Base-by-base conservation (phyloP, 2,888 invertebrate genomes). In the Axea sp. region DNA sequence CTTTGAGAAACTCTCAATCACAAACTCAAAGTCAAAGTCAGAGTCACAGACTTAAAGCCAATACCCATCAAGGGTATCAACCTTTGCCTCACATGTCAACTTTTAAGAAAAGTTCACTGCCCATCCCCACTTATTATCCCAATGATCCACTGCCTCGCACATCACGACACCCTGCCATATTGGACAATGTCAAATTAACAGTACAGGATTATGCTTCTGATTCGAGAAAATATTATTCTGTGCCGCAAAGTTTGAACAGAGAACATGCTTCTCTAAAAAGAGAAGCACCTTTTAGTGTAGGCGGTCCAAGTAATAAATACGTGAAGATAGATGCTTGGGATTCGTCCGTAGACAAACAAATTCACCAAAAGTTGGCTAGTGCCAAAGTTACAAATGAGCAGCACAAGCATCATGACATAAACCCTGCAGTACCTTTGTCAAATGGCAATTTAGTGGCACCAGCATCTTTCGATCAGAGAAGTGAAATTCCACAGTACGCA, bases 311-410 rank as follows among this genome's bases (percentile, higher is more conserved):
- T 4, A 87, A 83, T 64, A 91, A 91, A 81, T 86, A 90, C 22
- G 86, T 89, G 0, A 89, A 89, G 76, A 82, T 89, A 1, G 90
- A 90, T 75, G 83, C 88, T 2, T 91, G 91, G 91, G 83, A 89
- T 65, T 85, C 89, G 69, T 88, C 88, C 0, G 90, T 90, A 65
- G 90, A 91, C 78, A 88, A 89, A 73, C 89, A 90, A 79, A 90
- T 90, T 31, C 90, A 91, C 74, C 89, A 90, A 78, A 88, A 89
- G 64, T 81, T 91, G 8, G 88, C 88, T 8, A 78, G 81, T 2
- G 78, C 83, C 1, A 78, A 76, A 15, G 76, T 76, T 7, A 31
- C 82, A 2, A 79, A 78, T 71, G 82, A 86, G 15, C 84, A 86
- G 22, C 82, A 81, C 19, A 84, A 84, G 41, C n/a, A n/a, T n/a